Base-by-base conservation (phyloP, 2,888 invertebrate genomes). In the Mythimna vitellina region DNA sequence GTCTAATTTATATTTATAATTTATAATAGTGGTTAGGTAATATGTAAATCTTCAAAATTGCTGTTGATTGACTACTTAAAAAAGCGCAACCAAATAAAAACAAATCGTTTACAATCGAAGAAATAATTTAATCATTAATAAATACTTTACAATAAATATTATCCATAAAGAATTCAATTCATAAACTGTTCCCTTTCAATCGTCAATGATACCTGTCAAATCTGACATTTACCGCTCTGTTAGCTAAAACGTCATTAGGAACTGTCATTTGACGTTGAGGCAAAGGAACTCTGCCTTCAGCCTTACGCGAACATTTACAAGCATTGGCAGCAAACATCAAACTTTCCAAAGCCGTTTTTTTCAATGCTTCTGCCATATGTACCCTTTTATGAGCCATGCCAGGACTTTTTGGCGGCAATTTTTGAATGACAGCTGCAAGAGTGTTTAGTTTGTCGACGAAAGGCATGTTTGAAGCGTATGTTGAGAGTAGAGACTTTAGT, bases 321-420 rank as follows among this genome's bases (percentile, higher is more conserved):
- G 86, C 81, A 51, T 84, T 89, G 0, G 88, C 85, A 0, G 91
- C 91, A 0, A 82, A 75, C 64, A 88, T 76, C 12, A 93, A 65
- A 69, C 88, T 93, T 57, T 91, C 88, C 0, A 92, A 72, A 0
- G 91, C 92, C 0, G 90, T 86, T 51, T 90, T 86, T 62, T 86
- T 90, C 3, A 91, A 83, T 1, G 87, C 76, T 35, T 92, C 91
- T 0, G 90, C 89, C 74, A 91, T 80, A 22, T 83, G 83, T 14
- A 88, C 83, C 29, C 88, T 82, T 73, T 87, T 86, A 25, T 78
- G 82, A 12, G 75, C 63, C 46, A 67, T 73, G 5, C 81, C 68
- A 0, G 77, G 67, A 35, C 76, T 86, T n/a, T 81, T 87, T 1
- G 84, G 67, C 1, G 90, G 85, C 32, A 86, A 77, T 57, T 88